These are phyloP conservation scores for Melanogrammus aeglefinus DNA, from an alignment of 2,797 vertebrate genomes.

Conservation along the genomic window DNA sequence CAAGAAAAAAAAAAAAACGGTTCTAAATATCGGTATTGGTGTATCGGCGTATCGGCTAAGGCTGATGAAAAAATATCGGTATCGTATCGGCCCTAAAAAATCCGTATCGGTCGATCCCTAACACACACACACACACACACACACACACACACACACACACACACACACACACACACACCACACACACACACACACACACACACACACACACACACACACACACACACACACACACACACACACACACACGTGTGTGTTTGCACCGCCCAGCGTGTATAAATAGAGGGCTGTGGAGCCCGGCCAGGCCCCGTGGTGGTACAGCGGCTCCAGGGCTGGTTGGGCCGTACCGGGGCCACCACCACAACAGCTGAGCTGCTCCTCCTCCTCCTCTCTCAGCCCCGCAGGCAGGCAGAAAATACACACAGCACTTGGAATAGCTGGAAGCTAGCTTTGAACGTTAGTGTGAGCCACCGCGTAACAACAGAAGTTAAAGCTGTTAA, in stretches of 20 bases:
- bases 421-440: neutral
- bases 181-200: too few species aligned
- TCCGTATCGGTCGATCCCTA: too few species aligned
- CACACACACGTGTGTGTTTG: neutral
- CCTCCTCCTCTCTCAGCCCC: neutral
- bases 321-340: neutral
- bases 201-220: neutral
- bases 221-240: neutral
- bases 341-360: neutral
- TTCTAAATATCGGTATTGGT: too few species aligned
- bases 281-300: neutral
- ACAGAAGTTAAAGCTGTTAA: too few species aligned
- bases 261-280: neutral
- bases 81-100: too few species aligned
- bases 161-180: too few species aligned
- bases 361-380: slow-evolving; percentile 4
- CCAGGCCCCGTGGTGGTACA: neutral
- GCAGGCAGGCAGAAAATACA: neutral
- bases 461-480: neutral
- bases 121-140: too few species aligned
- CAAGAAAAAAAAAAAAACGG: too few species aligned
- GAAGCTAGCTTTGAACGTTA: neutral
- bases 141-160: too few species aligned
- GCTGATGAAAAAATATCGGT: too few species aligned
- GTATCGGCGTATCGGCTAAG: too few species aligned